These are phyloP conservation scores for Pachymerium ferrugineum DNA, from an alignment of 2,888 invertebrate genomes.

Conservation along the genomic window DNA sequence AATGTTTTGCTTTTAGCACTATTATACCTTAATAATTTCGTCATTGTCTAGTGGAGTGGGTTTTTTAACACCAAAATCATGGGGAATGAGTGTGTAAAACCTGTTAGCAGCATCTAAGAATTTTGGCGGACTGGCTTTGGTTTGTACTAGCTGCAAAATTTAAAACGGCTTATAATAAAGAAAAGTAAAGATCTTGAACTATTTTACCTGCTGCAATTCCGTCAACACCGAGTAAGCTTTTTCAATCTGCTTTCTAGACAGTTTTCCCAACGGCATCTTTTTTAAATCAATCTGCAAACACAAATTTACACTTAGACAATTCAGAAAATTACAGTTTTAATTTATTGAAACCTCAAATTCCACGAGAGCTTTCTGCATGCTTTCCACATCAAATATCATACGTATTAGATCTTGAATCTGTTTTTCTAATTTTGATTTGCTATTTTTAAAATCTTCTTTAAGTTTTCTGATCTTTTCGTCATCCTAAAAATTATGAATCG, in stretches of 20 bases:
- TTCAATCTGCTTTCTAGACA: slow-evolving; percentile 84
- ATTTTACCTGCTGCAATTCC: slow-evolving; percentile 45
- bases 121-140: slow-evolving; percentile 46
- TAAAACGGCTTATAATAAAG: not conserved
- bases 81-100: slow-evolving; percentile 94
- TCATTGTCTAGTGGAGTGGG: slow-evolving; percentile 73
- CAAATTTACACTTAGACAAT: not conserved
- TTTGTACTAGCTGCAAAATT: slow-evolving; percentile 42
- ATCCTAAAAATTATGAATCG: slow-evolving; percentile 41
- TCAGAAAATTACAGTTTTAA: not conserved
- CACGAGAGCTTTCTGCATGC: slow-evolving; percentile 85
- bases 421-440: slow-evolving; percentile 62
- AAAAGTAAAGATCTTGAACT: not conserved
- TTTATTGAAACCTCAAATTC: slow-evolving; percentile 72
- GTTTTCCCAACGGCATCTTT: slow-evolving; percentile 96
- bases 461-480: slow-evolving; percentile 48
- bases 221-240: slow-evolving; percentile 72
- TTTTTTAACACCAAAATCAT: slow-evolving; percentile 79
- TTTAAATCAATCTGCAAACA: slow-evolving; percentile 69
- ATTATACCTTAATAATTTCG: slow-evolving; percentile 59
- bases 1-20: no score
- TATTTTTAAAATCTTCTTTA: slow-evolving; percentile 32
- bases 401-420: slow-evolving; percentile 76
- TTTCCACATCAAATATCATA: slow-evolving; percentile 81
- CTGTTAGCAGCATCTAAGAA: slow-evolving; percentile 83